Conservation (phyloP, 1,140 invertebrate species). For the Metopolophium dirhodum region DNA sequence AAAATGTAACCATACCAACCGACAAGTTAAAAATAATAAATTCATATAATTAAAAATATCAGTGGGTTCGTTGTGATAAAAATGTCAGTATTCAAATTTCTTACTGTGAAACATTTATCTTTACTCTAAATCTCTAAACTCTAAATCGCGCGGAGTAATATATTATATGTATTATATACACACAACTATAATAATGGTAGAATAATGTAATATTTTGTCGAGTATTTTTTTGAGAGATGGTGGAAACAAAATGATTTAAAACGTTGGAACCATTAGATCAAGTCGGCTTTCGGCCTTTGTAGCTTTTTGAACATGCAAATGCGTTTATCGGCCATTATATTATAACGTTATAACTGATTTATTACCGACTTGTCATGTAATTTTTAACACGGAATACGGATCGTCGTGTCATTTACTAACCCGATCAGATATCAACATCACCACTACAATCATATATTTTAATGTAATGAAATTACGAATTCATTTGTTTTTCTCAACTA, state of each 20-base stretch:
- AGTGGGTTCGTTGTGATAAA: background rate
- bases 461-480: conserved; percentile 31
- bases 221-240: background rate
- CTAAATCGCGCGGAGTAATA: background rate
- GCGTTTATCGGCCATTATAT: background rate
- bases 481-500: background rate
- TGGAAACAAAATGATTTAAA: conserved; percentile 34
- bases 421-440: conserved; percentile 33
- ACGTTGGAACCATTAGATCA: background rate
- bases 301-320: conserved; percentile 34
- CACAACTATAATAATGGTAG: background rate
- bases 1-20: background rate
- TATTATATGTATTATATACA: background rate
- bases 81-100: background rate
- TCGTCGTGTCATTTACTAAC: conserved; percentile 6
- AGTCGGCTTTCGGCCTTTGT: background rate
- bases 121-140: background rate
- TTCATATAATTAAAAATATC: background rate
- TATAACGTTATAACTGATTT: conserved; percentile 2
- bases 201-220: background rate
- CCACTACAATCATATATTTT: background rate
- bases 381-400: background rate
- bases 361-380: conserved; percentile 17
- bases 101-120: background rate
- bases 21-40: background rate